Base-by-base conservation (phyloP, 1,140 invertebrate species). In the Pteromalus puparum region DNA sequence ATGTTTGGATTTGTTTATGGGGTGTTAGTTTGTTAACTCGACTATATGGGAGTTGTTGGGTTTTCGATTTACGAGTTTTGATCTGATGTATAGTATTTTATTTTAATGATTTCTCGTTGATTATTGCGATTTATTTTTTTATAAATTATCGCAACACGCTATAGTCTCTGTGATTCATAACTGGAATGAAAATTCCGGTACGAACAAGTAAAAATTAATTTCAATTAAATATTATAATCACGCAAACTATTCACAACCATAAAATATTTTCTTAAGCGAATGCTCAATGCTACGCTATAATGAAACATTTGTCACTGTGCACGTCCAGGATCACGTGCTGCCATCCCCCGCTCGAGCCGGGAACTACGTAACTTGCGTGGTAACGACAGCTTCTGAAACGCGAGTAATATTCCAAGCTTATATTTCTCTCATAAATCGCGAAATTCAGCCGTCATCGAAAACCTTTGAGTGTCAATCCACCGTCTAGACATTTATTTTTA, bases 291-390 rank as follows among this genome's bases (percentile, higher is more conserved):
- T 18, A n/a, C 21, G 6, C 30, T 61, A 9, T 42, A 10, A 38
- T 61, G 18, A 7, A n/a, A 21, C 18, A n/a, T 6, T 61, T 6
- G 53, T n/a, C 53, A 21, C 53, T 61, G 21, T 61, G 18, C 18
- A 61, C n/a, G 53, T 53, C 48, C 18, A n/a, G 4, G 18, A n/a
- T 61, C 53, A 3, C 53, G 28, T 84, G 82, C 82, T 78, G 84
- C 87, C 87, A 88, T 83, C 84, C 80, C 46, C 53, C 24, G 42
- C 1, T 15, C 79, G 76, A 81, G 79, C 65, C 48, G 46, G 0
- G 18, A 70, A 82, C 10, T 61, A 48, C 1, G 21, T 21, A 61
- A 61, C 53, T 61, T 61, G 53, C 15, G 21, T n/a, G 53, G 53
- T 61, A 61, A 61, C 15, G 53, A 61, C 21, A n/a, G 21, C 53